Evolutionary conservation across 2,888 invertebrate genomes (phyloP).

Genomic region (Acleris emargana): DNA sequence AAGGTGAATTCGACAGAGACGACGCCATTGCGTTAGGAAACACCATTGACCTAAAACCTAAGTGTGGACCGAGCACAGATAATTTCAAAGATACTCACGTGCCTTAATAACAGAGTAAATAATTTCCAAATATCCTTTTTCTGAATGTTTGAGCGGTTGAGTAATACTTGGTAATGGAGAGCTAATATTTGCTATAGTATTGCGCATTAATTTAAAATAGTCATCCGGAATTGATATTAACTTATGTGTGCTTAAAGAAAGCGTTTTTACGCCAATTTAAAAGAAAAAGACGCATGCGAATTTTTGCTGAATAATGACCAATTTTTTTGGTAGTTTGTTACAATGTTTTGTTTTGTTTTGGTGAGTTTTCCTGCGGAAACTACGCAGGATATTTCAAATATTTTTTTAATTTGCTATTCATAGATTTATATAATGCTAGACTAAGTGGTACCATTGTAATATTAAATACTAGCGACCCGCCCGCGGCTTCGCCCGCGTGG

Average conservation of each 20-base stretch:
- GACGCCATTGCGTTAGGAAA: neutral
- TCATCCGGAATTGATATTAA: neutral
- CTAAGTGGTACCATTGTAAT: no score
- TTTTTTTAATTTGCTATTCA: no score
- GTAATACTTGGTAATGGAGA: slow-evolving; percentile 4
- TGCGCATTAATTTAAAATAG: neutral
- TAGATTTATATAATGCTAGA: no score
- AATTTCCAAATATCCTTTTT: slow-evolving; percentile 19
- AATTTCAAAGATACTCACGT: slow-evolving; percentile 2
- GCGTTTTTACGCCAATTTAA: neutral
- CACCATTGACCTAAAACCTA: slow-evolving; percentile 2
- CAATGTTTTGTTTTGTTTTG: no score
- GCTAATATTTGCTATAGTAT: slow-evolving; percentile 8
- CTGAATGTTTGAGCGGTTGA: neutral
- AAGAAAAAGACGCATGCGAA: no score
- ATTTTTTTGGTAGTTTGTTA: no score
- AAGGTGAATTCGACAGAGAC: no score
- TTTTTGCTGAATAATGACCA: no score
- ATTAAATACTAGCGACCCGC: no score
- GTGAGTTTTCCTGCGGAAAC: no score
- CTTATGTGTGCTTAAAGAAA: neutral
- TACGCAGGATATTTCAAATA: no score
- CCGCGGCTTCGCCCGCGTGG: no score
- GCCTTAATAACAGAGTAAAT: neutral
- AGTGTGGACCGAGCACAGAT: neutral